Percentiles rank a stretch among this genome's conserved stretches.
Evolutionary conservation across 2,797 vertebrate species (phyloP).

Genomic region (Myotis vivesi): DNA sequence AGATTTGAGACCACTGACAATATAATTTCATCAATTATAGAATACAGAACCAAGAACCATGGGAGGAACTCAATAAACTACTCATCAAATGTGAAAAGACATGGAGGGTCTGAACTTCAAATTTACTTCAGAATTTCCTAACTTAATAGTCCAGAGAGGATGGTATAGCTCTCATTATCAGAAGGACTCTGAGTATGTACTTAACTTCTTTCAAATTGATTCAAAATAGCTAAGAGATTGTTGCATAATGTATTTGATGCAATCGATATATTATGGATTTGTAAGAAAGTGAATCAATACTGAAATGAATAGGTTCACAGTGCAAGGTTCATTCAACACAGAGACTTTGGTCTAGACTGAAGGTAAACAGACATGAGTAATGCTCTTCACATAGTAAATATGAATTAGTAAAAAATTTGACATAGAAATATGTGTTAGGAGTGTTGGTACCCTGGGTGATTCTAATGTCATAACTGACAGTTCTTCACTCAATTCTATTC

Average conservation of each 20-base stretch:
- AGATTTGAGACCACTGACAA: background rate
- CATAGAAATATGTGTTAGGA: background rate
- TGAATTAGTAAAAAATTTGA: background rate
- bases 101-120: background rate
- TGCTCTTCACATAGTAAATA: background rate
- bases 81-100: background rate
- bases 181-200: constrained; percentile 19
- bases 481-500: background rate
- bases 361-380: background rate
- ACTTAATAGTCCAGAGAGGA: constrained; percentile 13
- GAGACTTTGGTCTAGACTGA: constrained; percentile 22
- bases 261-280: constrained; percentile 27
- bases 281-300: constrained; percentile 46
- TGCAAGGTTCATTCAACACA: background rate
- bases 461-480: background rate
- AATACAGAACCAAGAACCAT: background rate
- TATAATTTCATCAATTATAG: constrained; percentile 15
- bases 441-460: background rate
- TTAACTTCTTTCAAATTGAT: constrained; percentile 35
- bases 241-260: constrained; percentile 54
- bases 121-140: constrained; percentile 13
- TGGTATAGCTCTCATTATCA: background rate
- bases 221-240: constrained; percentile 38
- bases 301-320: constrained; percentile 42
- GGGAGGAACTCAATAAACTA: constrained; percentile 1